Base-by-base conservation (phyloP, 2,797 vertebrate genomes). In the Muscicapa comitata region DNA sequence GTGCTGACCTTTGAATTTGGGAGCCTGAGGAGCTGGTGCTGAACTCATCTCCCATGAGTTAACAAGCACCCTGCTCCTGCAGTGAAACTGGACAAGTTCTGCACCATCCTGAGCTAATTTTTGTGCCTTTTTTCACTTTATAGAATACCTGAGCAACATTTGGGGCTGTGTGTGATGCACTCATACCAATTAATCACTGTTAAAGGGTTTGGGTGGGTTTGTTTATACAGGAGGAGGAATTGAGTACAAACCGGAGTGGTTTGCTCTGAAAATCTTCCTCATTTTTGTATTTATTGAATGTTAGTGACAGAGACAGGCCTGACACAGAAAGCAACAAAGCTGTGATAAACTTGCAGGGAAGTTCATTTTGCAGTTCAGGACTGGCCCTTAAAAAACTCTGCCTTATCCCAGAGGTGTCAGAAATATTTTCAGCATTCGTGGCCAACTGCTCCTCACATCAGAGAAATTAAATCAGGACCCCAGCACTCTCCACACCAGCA, bases 1-100 rank as follows among this genome's bases (percentile, higher is more conserved):
- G 80, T 2, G 1, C 1, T 33, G 35, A 9, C 2, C 21, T 33
- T 8, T 11, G 8, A 2, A 9, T 59, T 65, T 7, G 2, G 73
- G 54, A 63, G 45, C 21, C 25, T 37, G 48, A 4, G 15, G 17
- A 23, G 9, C 1, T 13, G 6, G 24, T 3, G n/a, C 2, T 29
- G 24, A 18, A 29, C 10, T 51, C 57, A 37, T 0, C 9, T n/a
- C 33, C 66, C 17, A 5, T 1, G n/a, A 42, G 24, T 6, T 33
- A 8, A 21, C 14, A 13, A 24, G 17, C 26, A 10, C 23, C 20
- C 28, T 38, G 3, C 37, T 11, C 53, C 47, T 43, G 74, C 45
- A 33, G 68, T 13, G 71, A 12, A 31, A 13, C 23, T 0, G 8
- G 12, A 3, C 3, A 4, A 40, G 9, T 17, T 47, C 51, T 65